phyloP scores from a whole-genome alignment of 2,888 invertebrate genomes.

The Ecdyonurus torrentis region DNA sequence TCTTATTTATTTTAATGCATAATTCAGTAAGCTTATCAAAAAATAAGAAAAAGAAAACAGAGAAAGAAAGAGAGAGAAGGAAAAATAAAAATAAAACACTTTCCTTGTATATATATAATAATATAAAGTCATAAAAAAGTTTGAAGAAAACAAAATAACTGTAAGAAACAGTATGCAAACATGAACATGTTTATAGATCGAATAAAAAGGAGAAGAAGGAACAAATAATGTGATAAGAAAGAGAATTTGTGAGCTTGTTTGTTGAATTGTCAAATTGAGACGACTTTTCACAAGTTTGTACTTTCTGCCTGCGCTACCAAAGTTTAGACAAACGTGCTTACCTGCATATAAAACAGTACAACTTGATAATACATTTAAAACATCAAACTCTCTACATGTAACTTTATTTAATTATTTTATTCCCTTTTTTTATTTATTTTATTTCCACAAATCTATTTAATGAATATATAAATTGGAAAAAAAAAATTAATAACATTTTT shows the following conservation, averaged over 20 bases:
- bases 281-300: not conserved
- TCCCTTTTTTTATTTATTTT: too few relatives aligned
- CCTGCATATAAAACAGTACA: too few relatives aligned
- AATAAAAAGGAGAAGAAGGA: not conserved
- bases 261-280: not conserved
- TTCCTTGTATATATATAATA: not conserved
- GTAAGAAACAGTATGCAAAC: not conserved
- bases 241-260: not conserved
- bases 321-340: too few relatives aligned
- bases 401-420: too few relatives aligned
- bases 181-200: not conserved
- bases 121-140: not conserved
- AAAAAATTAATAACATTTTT: not conserved
- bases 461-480: too few relatives aligned
- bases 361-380: too few relatives aligned
- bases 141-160: not conserved
- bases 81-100: too few relatives aligned
- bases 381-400: too few relatives aligned
- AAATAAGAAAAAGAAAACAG: not conserved
- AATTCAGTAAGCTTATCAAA: not conserved
- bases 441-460: too few relatives aligned
- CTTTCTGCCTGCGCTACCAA: too few relatives aligned
- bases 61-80: too few relatives aligned
- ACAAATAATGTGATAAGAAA: not conserved
- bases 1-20: not conserved